phyloP scores from a whole-genome alignment of 2,888 invertebrate species.

The Vandiemenella viatica region DNA sequence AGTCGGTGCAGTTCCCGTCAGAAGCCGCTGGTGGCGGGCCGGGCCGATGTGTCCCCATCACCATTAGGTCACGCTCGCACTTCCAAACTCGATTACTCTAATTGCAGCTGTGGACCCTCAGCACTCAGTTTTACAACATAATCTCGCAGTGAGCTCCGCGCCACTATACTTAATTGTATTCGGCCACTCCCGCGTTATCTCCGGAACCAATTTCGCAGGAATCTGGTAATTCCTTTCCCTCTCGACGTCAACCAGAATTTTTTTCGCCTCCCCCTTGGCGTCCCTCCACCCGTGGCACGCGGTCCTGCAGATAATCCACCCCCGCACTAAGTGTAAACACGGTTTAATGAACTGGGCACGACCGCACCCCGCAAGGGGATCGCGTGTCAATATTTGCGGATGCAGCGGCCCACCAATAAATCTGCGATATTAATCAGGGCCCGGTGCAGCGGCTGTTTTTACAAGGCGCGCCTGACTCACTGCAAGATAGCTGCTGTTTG shows the following conservation, averaged over 20 bases:
- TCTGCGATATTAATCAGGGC: too few relatives aligned
- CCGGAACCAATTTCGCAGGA: too few relatives aligned
- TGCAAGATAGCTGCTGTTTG: too few relatives aligned
- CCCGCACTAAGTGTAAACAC: not conserved
- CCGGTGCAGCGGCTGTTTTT: not conserved
- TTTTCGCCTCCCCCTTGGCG: too few relatives aligned
- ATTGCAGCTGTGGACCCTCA: too few relatives aligned
- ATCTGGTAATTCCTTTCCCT: too few relatives aligned
- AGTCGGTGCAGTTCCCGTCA: too few relatives aligned
- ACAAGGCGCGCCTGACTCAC: not conserved
- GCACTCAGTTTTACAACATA: too few relatives aligned
- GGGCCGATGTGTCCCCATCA: not conserved
- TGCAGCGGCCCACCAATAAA: not conserved
- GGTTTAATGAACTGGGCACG: not conserved
- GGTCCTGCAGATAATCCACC: not conserved
- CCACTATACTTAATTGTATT: not conserved
- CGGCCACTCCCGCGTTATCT: not conserved
- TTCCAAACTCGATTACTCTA: not conserved
- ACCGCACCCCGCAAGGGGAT: too few relatives aligned
- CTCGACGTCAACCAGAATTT: too few relatives aligned
- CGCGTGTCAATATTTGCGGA: not conserved
- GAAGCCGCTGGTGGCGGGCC: not conserved
- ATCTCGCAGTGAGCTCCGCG: too few relatives aligned
- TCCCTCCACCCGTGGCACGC: too few relatives aligned
- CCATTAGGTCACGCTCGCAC: not conserved